A percentile compares a stretch with the other conserved stretches of the same genome.
phyloP scores from a whole-genome alignment of 2,888 invertebrate species.

The Steromphala cineraria region DNA sequence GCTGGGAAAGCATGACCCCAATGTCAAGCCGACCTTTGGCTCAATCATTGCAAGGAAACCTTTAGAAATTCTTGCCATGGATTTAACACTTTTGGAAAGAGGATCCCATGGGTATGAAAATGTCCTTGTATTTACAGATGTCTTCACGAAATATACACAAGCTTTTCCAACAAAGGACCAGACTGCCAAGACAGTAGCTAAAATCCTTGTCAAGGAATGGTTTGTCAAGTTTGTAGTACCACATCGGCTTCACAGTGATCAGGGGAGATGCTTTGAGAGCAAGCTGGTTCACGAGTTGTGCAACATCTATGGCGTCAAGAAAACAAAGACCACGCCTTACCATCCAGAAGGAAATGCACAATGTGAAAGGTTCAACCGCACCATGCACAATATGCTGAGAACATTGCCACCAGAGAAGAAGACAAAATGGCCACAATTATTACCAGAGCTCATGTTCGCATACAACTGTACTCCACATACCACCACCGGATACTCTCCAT shows the following conservation, averaged over 20 bases:
- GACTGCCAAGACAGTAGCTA: slow-evolving; percentile 39
- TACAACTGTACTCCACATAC: slow-evolving; percentile 39
- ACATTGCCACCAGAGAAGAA: slow-evolving; percentile 35
- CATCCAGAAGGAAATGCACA: too few species aligned
- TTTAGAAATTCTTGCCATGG: slow-evolving; percentile 43
- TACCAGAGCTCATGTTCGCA: slow-evolving; percentile 37
- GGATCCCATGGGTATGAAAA: slow-evolving; percentile 37
- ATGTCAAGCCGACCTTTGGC: slow-evolving; percentile 20
- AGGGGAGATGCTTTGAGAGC: slow-evolving; percentile 42
- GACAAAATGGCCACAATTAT: slow-evolving; percentile 37
- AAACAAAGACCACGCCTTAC: slow-evolving; percentile 40
- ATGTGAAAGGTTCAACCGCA: slow-evolving; percentile 48
- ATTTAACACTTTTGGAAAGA: slow-evolving; percentile 43
- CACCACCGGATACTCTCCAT: slow-evolving; percentile 36
- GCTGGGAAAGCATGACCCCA: slow-evolving; percentile 24
- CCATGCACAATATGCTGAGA: slow-evolving; percentile 38
- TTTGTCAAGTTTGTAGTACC: slow-evolving; percentile 44
- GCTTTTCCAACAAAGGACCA: slow-evolving; percentile 46
- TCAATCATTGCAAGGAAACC: slow-evolving; percentile 37
- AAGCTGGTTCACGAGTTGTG: slow-evolving; percentile 37
- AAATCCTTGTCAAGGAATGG: slow-evolving; percentile 41
- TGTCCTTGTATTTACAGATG: slow-evolving; percentile 49
- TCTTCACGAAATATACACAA: slow-evolving; percentile 45
- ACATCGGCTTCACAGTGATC: slow-evolving; percentile 42
- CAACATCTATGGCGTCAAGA: slow-evolving; percentile 35